Percentiles rank a stretch among this genome's conserved stretches.
Evolutionary conservation across 2,113 vertebrate genomes (phyloP).

Genomic region (Halcyon senegalensis): DNA sequence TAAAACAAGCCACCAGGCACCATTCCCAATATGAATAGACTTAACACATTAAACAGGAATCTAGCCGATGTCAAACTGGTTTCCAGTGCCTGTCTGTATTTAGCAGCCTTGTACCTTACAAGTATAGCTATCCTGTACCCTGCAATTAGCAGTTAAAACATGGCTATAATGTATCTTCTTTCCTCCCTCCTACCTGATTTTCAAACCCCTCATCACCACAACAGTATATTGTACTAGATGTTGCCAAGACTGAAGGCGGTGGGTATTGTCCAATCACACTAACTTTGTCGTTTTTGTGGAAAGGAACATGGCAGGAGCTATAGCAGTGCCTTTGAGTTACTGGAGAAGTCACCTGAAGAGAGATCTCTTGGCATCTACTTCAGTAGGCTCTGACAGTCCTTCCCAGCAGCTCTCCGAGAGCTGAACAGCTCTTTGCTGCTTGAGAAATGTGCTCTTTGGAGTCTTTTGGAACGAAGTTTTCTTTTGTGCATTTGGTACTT

Average conservation of each 20-base stretch:
- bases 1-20: neutral
- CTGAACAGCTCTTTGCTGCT: neutral
- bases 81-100: neutral
- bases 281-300: fast-evolving
- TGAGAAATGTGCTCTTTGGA: neutral
- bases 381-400: neutral
- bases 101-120: neutral
- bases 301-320: neutral
- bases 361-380: neutral
- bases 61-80: neutral
- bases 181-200: neutral
- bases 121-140: neutral
- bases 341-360: neutral
- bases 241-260: neutral
- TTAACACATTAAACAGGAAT: neutral
- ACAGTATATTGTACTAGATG: no score
- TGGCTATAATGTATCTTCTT: neutral
- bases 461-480: neutral
- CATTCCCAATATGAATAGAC: neutral
- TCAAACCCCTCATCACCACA: neutral
- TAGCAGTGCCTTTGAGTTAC: neutral
- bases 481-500: neutral
- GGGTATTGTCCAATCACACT: fast-evolving
- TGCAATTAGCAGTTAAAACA: neutral
- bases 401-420: neutral